Base-by-base conservation (phyloP, 2,888 invertebrate species). In the Sesamia inferens region DNA sequence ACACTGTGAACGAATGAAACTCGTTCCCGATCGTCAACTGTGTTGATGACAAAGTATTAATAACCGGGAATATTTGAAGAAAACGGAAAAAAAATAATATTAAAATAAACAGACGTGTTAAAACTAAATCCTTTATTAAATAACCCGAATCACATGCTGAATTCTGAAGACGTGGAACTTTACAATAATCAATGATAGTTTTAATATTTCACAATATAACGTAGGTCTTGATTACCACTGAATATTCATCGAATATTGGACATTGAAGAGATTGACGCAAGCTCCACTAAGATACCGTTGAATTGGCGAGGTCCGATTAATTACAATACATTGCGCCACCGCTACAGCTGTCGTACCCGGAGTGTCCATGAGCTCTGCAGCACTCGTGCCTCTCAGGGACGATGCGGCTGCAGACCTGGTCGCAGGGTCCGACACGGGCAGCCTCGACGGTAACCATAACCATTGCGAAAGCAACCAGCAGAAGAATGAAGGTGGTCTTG, bases 391-490 rank as follows among this genome's bases (percentile, higher is more conserved):
- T 63, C 31, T 71, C 79, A 44, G 44, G 0, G 2, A 22, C 16
- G 31, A 16, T 63, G 14, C 62, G 62, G 44, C 13, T 2, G 48
- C 75, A 76, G 62, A 63, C 71, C 62, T 71, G 44, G 79, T 76
- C 75, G 13, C 75, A 76, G 44, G 79, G n/a, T n/a, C 31, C 31
- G 14, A 76, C 71, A 31, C n/a, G 71, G 22, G 0, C 57, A n/a
- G 79, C 79, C 48, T 57, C 71, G 10, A 76, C 44, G 42, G 62
- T 57, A 10, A 78, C 79, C 75, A 7, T 19, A 59, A 74, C 74
- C 79, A 78, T 78, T 8, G 72, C 71, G 44, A 71, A 76, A 31
- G 71, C 75, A 42, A 76, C 8, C 61, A 76, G 75, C 62, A 71
- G 31, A 31, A 76, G 71, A 11, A 76, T 13, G 48, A 76, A 63